phyloP scores from a whole-genome alignment of 2,888 invertebrate genomes.

The Cantharis rufa region DNA sequence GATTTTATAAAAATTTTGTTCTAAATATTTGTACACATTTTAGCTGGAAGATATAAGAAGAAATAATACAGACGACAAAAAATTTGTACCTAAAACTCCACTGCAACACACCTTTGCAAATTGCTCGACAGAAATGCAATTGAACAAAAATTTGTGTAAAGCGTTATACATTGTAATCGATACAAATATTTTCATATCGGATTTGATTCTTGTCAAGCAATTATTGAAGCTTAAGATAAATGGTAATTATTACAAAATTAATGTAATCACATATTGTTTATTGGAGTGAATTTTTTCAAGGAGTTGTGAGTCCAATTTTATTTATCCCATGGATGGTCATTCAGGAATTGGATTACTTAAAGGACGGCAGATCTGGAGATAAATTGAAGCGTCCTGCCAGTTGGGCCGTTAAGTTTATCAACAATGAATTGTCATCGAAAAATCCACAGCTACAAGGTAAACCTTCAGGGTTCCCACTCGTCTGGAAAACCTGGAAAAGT shows the following conservation, averaged over 20 bases:
- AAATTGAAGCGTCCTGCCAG: slow-evolving; percentile 39
- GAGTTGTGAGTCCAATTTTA: slow-evolving; percentile 50
- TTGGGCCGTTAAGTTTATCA: slow-evolving; percentile 60
- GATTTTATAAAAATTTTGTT: background rate
- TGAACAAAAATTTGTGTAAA: slow-evolving; percentile 18
- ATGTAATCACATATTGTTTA: background rate
- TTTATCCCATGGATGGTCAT: slow-evolving; percentile 66
- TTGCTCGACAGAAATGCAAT: background rate
- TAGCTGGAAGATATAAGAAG: slow-evolving; percentile 34
- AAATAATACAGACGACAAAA: background rate
- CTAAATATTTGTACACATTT: background rate
- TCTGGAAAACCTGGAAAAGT: no score
- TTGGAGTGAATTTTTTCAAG: slow-evolving; percentile 33
- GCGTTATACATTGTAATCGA: slow-evolving; percentile 55
- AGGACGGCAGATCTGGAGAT: slow-evolving; percentile 48
- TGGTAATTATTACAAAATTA: slow-evolving; percentile 24
- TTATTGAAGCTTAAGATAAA: slow-evolving; percentile 35
- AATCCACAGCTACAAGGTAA: slow-evolving; percentile 58
- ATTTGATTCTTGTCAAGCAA: slow-evolving; percentile 51
- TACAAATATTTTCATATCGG: slow-evolving; percentile 58
- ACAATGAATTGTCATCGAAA: slow-evolving; percentile 57
- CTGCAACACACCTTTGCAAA: slow-evolving; percentile 4
- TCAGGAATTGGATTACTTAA: slow-evolving; percentile 63
- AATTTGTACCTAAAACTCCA: slow-evolving; percentile 1
- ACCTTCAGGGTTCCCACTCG: no score